Percentiles rank a stretch among this genome's conserved stretches.
phyloP scores from a whole-genome alignment of 2,113 vertebrate species.

The Rhinoderma darwinii region DNA sequence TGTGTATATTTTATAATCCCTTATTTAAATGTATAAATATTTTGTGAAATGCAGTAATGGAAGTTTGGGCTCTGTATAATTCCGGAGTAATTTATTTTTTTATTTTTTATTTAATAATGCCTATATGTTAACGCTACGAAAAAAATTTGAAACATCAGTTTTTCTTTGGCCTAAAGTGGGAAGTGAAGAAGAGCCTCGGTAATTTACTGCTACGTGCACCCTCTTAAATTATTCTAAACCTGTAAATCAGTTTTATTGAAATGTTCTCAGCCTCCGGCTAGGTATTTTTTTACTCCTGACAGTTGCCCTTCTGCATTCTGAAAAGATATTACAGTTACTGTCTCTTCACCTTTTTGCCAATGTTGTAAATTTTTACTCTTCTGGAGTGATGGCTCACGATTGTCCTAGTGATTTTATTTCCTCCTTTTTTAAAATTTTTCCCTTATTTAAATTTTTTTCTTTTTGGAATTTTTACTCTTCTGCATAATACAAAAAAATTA shows the following conservation, averaged over 20 bases:
- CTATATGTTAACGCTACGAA: neutral
- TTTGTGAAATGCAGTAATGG: no score
- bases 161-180: slow-evolving; percentile 14
- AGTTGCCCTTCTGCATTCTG: slow-evolving; percentile 43
- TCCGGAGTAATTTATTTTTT: neutral
- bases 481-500: no score
- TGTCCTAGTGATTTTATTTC: neutral
- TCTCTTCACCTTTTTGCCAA: slow-evolving; percentile 22
- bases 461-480: no score
- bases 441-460: neutral
- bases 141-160: slow-evolving; percentile 23
- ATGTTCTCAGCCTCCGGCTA: slow-evolving; percentile 38
- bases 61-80: neutral
- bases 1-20: neutral
- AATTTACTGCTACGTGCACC: slow-evolving; percentile 33
- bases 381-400: neutral
- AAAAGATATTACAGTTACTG: slow-evolving; percentile 25
- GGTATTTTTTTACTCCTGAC: slow-evolving; percentile 18
- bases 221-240: slow-evolving; percentile 41
- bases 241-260: slow-evolving; percentile 56
- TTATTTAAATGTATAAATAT: no score
- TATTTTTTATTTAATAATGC: neutral
- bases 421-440: neutral
- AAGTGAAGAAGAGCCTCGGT: neutral
- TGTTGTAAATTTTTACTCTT: slow-evolving; percentile 32